Conservation (phyloP, 1,140 invertebrate species). For the Drosophila sp. region DNA sequence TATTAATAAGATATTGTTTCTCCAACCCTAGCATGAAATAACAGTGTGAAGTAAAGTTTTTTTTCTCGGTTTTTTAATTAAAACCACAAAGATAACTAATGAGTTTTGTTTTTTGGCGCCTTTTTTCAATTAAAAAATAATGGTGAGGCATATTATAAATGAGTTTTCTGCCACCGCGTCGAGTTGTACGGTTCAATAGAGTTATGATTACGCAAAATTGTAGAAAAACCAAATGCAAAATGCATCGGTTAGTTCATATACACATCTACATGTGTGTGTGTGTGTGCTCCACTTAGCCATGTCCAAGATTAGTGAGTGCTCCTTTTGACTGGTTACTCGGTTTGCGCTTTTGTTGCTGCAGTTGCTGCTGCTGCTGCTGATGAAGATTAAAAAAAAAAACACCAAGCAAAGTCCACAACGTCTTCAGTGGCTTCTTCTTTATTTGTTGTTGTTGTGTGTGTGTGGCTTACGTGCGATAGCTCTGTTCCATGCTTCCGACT, state of each 20-base stretch:
- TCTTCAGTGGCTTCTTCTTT: conserved; percentile 64
- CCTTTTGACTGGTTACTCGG: conserved; percentile 33
- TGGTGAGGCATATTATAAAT: conserved; percentile 55
- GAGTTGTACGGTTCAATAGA: conserved; percentile 55
- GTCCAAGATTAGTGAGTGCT: conserved; percentile 39
- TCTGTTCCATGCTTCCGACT: conserved; percentile 70
- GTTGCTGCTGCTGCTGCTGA: conserved; percentile 33
- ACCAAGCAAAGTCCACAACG: conserved; percentile 26
- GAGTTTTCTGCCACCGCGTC: conserved; percentile 19
- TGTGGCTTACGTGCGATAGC: conserved; percentile 53
- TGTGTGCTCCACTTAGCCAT: conserved; percentile 58
- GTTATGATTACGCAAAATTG: conserved; percentile 66
- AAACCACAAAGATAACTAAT: conserved; percentile 57
- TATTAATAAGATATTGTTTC: no score
- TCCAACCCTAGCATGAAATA: no score
- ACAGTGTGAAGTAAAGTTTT: not conserved
- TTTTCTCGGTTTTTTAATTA: conserved; percentile 48
- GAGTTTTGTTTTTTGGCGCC: conserved; percentile 34
- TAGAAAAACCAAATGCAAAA: conserved; percentile 21
- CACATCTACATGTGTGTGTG: conserved; percentile 4
- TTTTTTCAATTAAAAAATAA: conserved; percentile 66
- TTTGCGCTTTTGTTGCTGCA: conserved; percentile 45
- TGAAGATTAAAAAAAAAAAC: conserved; percentile 39
- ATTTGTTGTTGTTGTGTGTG: conserved; percentile 49
- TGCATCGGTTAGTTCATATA: not conserved